phyloP scores from a whole-genome alignment of 2,797 vertebrate genomes.

The Xyrichtys novacula region DNA sequence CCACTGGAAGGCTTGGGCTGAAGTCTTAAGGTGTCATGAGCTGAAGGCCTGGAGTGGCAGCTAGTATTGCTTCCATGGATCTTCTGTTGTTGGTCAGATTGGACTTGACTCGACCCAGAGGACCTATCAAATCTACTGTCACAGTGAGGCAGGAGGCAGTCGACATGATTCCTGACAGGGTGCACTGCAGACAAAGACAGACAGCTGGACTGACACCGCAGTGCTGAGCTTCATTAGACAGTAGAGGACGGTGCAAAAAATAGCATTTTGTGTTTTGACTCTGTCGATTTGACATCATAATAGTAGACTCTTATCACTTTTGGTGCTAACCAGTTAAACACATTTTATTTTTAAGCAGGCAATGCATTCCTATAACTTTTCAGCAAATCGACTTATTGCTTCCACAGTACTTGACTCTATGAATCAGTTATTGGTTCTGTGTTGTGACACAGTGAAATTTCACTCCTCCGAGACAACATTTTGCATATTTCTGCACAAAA shows the following conservation, averaged over 20 bases:
- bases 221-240: conserved; percentile 26
- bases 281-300: conserved; percentile 4
- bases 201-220: conserved; percentile 20
- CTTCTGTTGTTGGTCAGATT: conserved; percentile 41
- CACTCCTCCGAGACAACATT: too few relatives aligned
- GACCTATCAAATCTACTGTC: conserved; percentile 66
- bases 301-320: conserved; percentile 6
- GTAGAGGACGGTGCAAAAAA: conserved; percentile 17
- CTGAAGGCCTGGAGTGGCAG: conserved; percentile 51
- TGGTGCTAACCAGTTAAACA: neutral
- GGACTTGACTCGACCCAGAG: conserved; percentile 63
- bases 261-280: conserved; percentile 7
- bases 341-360: conserved; percentile 6
- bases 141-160: conserved; percentile 39
- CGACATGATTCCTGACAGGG: conserved; percentile 47
- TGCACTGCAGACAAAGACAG: conserved; percentile 24
- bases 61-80: conserved; percentile 43
- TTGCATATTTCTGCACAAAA: too few relatives aligned
- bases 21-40: conserved; percentile 46
- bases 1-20: conserved; percentile 22
- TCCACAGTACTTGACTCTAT: too few relatives aligned
- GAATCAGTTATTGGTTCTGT: too few relatives aligned
- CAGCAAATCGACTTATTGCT: neutral
- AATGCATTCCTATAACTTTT: neutral
- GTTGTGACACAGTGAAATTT: too few relatives aligned